phyloP scores from a whole-genome alignment of 2,797 vertebrate species.

The Macroramphosus scolopax region DNA sequence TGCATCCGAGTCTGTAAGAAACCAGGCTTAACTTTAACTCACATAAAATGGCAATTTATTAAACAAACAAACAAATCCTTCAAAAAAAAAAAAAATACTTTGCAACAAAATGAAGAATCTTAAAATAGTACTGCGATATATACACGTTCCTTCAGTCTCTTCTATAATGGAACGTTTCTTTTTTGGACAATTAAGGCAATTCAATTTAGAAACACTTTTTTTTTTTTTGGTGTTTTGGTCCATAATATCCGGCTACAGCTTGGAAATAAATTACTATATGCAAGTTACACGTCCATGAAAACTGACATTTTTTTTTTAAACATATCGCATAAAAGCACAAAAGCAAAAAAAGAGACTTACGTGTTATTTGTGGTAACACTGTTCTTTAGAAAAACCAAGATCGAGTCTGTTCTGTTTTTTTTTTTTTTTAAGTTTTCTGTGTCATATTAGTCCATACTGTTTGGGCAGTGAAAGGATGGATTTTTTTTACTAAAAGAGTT shows the following conservation, averaged over 20 bases:
- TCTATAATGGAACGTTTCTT: slow-evolving; percentile 84
- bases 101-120: slow-evolving; percentile 87
- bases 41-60: slow-evolving; percentile 98
- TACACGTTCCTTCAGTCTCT: slow-evolving; percentile 88
- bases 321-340: slow-evolving; percentile 76
- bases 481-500: slow-evolving; percentile 61
- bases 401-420: slow-evolving; percentile 76
- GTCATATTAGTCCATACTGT: slow-evolving; percentile 72
- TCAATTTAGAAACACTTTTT: slow-evolving; percentile 90
- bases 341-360: slow-evolving; percentile 88
- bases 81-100: slow-evolving; percentile 78
- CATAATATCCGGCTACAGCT: slow-evolving; percentile 91
- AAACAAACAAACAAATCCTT: slow-evolving; percentile 97
- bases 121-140: slow-evolving; percentile 91
- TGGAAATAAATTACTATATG: slow-evolving; percentile 99
- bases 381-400: slow-evolving; percentile 88
- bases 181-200: slow-evolving; percentile 83
- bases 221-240: slow-evolving; percentile 92
- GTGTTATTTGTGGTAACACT: slow-evolving; percentile 96
- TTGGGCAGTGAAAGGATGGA: slow-evolving; percentile 48
- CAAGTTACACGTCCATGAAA: slow-evolving; percentile 94
- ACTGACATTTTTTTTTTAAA: slow-evolving; percentile 78
- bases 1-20: slow-evolving; percentile 75
- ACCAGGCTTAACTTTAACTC: slow-evolving; percentile 88
- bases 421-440: slow-evolving; percentile 68